Percentiles rank a stretch among this genome's conserved stretches.
phyloP scores from a whole-genome alignment of 2,797 vertebrate genomes.

The Periophthalmus magnuspinnatus region DNA sequence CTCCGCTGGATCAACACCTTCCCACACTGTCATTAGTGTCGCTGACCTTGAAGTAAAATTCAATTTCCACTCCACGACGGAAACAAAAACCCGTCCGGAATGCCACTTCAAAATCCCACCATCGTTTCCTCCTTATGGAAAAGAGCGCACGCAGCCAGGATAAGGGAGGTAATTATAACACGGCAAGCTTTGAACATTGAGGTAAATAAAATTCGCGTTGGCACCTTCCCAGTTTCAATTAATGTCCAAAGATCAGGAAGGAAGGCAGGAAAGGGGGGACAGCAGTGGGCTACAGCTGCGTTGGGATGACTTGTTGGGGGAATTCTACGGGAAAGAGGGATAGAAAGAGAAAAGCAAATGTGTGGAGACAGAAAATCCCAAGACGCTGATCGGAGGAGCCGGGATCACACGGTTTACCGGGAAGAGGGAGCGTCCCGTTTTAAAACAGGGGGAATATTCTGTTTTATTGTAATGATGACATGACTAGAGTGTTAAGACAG shows the following conservation, averaged over 20 bases:
- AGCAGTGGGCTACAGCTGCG: slow-evolving; percentile 25
- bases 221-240: slow-evolving; percentile 64
- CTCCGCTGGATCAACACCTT: slow-evolving; percentile 66
- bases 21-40: slow-evolving; percentile 75
- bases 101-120: slow-evolving; percentile 65
- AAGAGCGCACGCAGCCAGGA: slow-evolving; percentile 49
- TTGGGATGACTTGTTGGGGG: slow-evolving; percentile 43
- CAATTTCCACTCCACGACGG: slow-evolving; percentile 74
- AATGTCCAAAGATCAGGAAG: slow-evolving; percentile 36
- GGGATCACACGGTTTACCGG: slow-evolving; percentile 39
- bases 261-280: slow-evolving; percentile 36
- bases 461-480: slow-evolving; percentile 67
- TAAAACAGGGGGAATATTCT: slow-evolving; percentile 69
- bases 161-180: slow-evolving; percentile 74
- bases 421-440: slow-evolving; percentile 37
- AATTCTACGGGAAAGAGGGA: slow-evolving; percentile 44
- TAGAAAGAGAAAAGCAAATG: slow-evolving; percentile 71
- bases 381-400: slow-evolving; percentile 55
- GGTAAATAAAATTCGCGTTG: slow-evolving; percentile 66
- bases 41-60: slow-evolving; percentile 81
- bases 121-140: slow-evolving; percentile 74
- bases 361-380: slow-evolving; percentile 53
- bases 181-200: slow-evolving; percentile 55
- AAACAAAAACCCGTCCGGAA: slow-evolving; percentile 48
- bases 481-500: slow-evolving; percentile 28